A percentile compares a stretch with the other conserved stretches of the same genome.
Conservation (phyloP, 1,140 invertebrate species). For the Tetragnatha versicolor region DNA sequence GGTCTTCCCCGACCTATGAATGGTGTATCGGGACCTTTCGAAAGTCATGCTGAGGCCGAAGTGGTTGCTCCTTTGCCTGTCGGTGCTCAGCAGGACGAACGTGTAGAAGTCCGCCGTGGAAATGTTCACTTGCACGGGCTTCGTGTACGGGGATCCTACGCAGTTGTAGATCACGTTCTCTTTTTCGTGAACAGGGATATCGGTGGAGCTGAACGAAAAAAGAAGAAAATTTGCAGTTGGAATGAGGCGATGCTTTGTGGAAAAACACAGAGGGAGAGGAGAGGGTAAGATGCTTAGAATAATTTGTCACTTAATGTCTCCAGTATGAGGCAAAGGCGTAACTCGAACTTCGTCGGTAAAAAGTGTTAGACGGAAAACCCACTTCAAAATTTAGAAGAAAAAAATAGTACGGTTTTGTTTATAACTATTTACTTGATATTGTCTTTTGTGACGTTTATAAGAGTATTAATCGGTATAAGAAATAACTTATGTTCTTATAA, state of each 20-base stretch:
- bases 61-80: not conserved
- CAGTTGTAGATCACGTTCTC: not conserved
- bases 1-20: slow-evolving; percentile 6
- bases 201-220: not conserved
- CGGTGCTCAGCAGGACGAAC: slow-evolving; percentile 12
- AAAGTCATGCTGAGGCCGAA: not conserved
- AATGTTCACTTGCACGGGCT: slow-evolving; percentile 15
- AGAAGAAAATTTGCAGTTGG: not conserved
- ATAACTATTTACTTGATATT: too few relatives aligned
- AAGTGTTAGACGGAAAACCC: too few relatives aligned
- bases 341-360: too few relatives aligned
- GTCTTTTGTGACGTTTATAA: too few relatives aligned
- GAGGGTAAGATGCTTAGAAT: not conserved
- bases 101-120: slow-evolving; percentile 1
- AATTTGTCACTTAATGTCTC: too few relatives aligned
- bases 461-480: too few relatives aligned
- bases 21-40: slow-evolving; percentile 7
- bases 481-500: too few relatives aligned
- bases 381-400: too few relatives aligned
- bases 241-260: not conserved
- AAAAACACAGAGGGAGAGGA: not conserved
- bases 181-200: not conserved
- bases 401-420: too few relatives aligned
- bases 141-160: not conserved
- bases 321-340: too few relatives aligned